Base-by-base conservation (phyloP, 2,113 vertebrate genomes). In the Epinephelus fuscoguttatus region DNA sequence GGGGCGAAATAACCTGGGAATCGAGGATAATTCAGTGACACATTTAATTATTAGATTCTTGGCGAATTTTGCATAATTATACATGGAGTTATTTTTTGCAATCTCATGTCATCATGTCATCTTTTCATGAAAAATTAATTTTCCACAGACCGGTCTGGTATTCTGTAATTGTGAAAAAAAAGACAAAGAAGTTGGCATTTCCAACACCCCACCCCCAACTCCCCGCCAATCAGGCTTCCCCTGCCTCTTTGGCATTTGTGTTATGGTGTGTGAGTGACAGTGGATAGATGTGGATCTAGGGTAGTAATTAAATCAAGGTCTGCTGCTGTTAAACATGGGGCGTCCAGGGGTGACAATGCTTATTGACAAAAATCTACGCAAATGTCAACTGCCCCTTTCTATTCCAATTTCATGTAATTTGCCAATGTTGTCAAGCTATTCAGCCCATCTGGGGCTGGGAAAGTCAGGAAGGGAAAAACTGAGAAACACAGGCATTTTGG, bases 291-390 rank as follows among this genome's bases (percentile, higher is more conserved):
- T 56, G 70, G 64, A 90, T 89, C 73, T 81, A 14, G 73, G 84
- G 81, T 30, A 75, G 76, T 89, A 92, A 93, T 93, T 91, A 90
- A 92, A 91, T 90, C 91, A 88, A 86, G 84, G 84, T 83, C 79
- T 80, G 77, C 80, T 62, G 78, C 88, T 85, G 82, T 92, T 93
- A 81, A 91, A 91, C 89, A 89, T 18, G 45, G 75, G 64, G 70
- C 75, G 67, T 84, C 72, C 78, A 84, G 42, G 72, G 85, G 82
- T 91, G 91, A 83, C 90, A 55, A 74, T 63, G 77, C 63, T 82
- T 88, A 91, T 87, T 89, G 85, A 92, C 86, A 84, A 87, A 87
- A 91, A 81, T 85, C 86, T 70, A 89, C 50, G 71, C 61, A 89
- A 92, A 92, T 92, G 93, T 91, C 89, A 90, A 70, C 84, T 89